Evolutionary conservation across 1,140 invertebrate genomes (phyloP).

Genomic region (Lucilia cuprina): DNA sequence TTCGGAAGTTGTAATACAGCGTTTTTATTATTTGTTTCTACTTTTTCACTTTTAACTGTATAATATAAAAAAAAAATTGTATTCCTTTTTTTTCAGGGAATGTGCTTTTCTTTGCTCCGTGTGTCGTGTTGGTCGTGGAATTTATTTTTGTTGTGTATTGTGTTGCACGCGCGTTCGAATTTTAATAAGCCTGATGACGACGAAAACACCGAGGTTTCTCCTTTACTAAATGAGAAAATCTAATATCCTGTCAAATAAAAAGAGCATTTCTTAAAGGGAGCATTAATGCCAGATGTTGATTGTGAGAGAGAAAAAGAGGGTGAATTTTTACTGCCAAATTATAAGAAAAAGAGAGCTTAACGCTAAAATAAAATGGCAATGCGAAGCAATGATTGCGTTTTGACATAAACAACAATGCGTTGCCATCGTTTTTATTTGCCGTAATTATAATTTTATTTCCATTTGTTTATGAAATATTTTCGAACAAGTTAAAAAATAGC

Average conservation of each 20-base stretch:
- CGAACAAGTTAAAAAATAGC: too few relatives aligned
- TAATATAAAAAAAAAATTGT: slow-evolving; percentile 5
- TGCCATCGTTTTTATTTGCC: too few relatives aligned
- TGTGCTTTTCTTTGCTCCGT: not conserved
- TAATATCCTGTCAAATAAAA: slow-evolving; percentile 24
- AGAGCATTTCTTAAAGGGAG: not conserved
- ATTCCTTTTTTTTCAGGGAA: not conserved
- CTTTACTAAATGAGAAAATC: not conserved
- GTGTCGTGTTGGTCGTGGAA: not conserved
- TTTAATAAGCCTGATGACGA: slow-evolving; percentile 27
- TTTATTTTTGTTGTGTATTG: slow-evolving; percentile 13
- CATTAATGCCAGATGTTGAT: not conserved
- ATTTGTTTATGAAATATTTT: too few relatives aligned
- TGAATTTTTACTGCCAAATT: not conserved
- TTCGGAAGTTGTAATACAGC: not conserved
- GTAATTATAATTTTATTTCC: too few relatives aligned
- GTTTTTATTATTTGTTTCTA: not conserved
- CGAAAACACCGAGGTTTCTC: slow-evolving; percentile 21
- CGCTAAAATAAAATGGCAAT: not conserved
- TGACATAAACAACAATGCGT: too few relatives aligned
- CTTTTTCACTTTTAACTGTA: slow-evolving; percentile 5
- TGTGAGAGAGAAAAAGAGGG: not conserved
- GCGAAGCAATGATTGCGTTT: not conserved
- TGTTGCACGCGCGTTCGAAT: slow-evolving; percentile 26
- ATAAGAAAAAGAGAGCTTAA: not conserved